Conservation (phyloP, 2,113 vertebrate genomes). For the Otocyon megalotis region DNA sequence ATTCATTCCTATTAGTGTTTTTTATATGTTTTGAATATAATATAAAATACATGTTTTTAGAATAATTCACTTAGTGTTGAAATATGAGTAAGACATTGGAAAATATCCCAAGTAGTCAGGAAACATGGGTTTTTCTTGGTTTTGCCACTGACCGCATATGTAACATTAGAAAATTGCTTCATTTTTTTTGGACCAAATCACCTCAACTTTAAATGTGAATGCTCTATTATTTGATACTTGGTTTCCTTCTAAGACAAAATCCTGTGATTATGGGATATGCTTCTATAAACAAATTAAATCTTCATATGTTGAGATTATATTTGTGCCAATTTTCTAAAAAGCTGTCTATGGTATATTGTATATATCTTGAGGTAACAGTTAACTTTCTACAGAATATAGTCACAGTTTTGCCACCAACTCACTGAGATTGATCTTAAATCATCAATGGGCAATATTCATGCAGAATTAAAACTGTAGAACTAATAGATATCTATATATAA, state of each 20-base stretch:
- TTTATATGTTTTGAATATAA: constrained; percentile 3
- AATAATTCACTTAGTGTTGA: background rate
- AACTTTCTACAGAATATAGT: background rate
- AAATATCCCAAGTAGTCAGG: background rate
- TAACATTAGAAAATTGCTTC: background rate
- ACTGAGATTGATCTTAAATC: background rate
- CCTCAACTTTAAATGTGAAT: background rate
- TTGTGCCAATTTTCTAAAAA: background rate
- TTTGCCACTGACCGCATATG: background rate
- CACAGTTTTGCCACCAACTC: background rate
- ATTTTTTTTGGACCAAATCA: background rate
- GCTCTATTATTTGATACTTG: background rate
- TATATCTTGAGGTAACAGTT: background rate
- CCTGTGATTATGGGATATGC: background rate
- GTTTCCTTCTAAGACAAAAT: background rate
- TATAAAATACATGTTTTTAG: background rate
- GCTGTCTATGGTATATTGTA: background rate
- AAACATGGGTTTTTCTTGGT: background rate
- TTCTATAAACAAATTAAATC: background rate
- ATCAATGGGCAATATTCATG: background rate
- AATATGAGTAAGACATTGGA: background rate
- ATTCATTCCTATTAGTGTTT: background rate
- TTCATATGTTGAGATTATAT: background rate
- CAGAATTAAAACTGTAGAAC: background rate
- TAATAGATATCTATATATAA: background rate